phyloP scores from a whole-genome alignment of 2,113 vertebrate genomes.

The Catharus minimus region DNA sequence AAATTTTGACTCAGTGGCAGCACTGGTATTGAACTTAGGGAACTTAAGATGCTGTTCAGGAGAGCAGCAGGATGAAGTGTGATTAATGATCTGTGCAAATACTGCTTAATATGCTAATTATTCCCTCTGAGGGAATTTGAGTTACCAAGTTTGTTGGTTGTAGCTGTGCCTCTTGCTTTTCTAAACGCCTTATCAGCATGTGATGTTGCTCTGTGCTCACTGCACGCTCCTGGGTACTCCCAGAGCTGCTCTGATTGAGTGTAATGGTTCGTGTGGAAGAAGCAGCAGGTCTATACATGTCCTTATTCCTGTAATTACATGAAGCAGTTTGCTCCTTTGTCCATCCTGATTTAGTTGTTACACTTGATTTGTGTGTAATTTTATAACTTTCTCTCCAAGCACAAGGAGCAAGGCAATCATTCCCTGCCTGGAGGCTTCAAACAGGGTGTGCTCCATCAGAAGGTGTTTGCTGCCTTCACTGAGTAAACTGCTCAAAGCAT shows the following conservation, averaged over 20 bases:
- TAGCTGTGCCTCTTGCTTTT: not conserved
- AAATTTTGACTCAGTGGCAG: not conserved
- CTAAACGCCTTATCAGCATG: fast-evolving
- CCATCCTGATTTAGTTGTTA: not conserved
- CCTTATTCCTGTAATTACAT: not conserved
- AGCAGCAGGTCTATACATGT: not conserved
- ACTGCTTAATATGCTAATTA: not conserved
- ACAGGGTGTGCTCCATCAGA: not conserved
- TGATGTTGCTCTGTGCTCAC: not conserved
- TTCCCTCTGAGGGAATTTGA: not conserved
- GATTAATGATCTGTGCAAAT: not conserved
- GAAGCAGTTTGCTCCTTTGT: not conserved
- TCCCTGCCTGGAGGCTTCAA: not conserved
- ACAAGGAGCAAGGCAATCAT: fast-evolving
- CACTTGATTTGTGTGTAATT: not conserved
- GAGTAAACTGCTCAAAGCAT: not conserved
- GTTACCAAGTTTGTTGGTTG: not conserved
- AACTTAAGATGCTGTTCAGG: not conserved
- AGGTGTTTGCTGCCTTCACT: fast-evolving
- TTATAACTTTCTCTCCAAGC: not conserved
- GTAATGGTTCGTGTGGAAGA: not conserved
- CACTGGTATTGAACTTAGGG: not conserved
- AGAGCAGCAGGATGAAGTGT: fast-evolving
- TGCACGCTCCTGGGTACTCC: fast-evolving
- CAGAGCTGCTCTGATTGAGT: not conserved